phyloP scores from a whole-genome alignment of 2,797 vertebrate genomes.

The Hylomyscus alleni region DNA sequence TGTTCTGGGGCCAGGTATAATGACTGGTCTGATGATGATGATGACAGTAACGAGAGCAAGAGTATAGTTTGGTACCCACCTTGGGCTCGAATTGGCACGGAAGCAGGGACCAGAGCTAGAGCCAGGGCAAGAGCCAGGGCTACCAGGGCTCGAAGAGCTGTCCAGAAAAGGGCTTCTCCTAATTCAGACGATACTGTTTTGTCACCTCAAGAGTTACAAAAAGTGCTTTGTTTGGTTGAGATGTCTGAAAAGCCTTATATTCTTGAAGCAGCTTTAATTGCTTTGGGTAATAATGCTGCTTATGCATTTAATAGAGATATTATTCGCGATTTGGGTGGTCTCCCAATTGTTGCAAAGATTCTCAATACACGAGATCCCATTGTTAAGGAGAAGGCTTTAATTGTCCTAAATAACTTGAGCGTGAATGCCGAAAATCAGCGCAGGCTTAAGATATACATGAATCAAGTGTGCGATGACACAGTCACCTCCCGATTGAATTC shows the following conservation, averaged over 20 bases:
- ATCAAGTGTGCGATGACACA: slow-evolving; percentile 85
- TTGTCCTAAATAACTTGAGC: slow-evolving; percentile 96
- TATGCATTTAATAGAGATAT: slow-evolving; percentile 90
- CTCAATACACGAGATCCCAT: slow-evolving; percentile 91
- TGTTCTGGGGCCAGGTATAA: slow-evolving; percentile 81
- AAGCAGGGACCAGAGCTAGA: slow-evolving; percentile 83
- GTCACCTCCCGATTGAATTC: slow-evolving; percentile 95
- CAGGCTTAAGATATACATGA: slow-evolving; percentile 92
- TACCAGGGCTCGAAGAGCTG: slow-evolving; percentile 78
- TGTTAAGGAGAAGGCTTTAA: slow-evolving; percentile 94
- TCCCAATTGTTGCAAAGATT: slow-evolving; percentile 93
- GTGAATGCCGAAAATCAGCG: slow-evolving; percentile 97
- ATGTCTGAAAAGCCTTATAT: slow-evolving; percentile 86
- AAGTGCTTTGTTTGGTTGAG: slow-evolving; percentile 85
- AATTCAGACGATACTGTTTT: slow-evolving; percentile 84
- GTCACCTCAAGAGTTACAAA: slow-evolving; percentile 83
- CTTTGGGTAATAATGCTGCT: slow-evolving; percentile 84
- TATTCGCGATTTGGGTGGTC: slow-evolving; percentile 94
- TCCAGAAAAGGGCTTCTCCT: slow-evolving; percentile 84
- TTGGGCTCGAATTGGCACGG: slow-evolving; percentile 84
- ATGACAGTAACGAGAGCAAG: slow-evolving; percentile 81
- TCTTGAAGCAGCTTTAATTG: slow-evolving; percentile 85
- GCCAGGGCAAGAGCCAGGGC: slow-evolving; percentile 84
- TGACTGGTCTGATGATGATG: slow-evolving; percentile 84
- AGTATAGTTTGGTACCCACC: slow-evolving; percentile 84